Evolutionary conservation across 2,888 invertebrate species (phyloP).

Genomic region (Deladenus siricidicola): DNA sequence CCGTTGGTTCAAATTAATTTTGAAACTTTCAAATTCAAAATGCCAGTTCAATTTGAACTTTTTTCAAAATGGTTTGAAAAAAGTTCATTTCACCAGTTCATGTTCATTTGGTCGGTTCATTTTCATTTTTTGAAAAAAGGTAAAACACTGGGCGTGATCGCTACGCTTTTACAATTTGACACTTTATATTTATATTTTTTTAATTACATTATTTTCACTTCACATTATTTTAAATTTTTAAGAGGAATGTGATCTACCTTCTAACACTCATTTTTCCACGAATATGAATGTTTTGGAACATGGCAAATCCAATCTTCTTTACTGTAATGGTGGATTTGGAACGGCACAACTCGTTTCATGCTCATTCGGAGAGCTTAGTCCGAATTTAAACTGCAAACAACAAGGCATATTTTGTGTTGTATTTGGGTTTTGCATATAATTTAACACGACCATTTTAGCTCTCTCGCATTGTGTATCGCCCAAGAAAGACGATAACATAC

Average conservation of each 20-base stretch:
- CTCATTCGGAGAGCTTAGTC: slow-evolving; percentile 23
- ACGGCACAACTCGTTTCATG: slow-evolving; percentile 15
- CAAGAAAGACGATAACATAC: neutral
- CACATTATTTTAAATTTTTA: no score
- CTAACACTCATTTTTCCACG: slow-evolving; percentile 12
- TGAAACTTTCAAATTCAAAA: no score
- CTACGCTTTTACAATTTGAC: no score
- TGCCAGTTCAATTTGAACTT: no score
- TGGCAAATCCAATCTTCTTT: slow-evolving; percentile 9
- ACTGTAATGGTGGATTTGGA: slow-evolving; percentile 9
- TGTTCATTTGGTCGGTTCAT: no score
- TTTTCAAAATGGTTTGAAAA: no score
- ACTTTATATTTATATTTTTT: no score
- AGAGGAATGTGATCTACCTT: slow-evolving; percentile 8
- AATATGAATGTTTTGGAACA: slow-evolving; percentile 5
- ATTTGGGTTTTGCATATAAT: neutral
- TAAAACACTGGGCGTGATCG: no score
- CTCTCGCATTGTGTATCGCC: neutral
- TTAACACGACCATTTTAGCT: neutral
- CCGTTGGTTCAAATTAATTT: no score
- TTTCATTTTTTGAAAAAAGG: no score
- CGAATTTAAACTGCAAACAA: slow-evolving; percentile 15
- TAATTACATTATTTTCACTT: no score
- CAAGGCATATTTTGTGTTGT: slow-evolving; percentile 11
- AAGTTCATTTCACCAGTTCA: no score